Evolutionary conservation across 2,888 invertebrate genomes (phyloP), one percentile per base, ranked within the genome.

Genomic region (Ennomos quercinarius): DNA sequence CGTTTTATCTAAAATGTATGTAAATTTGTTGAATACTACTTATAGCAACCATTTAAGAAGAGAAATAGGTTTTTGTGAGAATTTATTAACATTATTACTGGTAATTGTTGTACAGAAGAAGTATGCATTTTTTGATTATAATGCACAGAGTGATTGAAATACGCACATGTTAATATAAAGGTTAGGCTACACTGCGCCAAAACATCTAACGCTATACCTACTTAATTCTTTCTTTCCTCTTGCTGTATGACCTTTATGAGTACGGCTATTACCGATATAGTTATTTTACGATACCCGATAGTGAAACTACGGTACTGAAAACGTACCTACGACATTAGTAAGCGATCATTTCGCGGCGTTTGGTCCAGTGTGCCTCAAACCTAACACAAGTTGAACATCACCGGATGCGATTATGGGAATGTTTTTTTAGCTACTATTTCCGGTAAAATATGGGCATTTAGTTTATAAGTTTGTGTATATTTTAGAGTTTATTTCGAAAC

Each of bases 401-500:
- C 11, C 38, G 27, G 27, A 35, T 11, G 44, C 44, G n/a, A n/a
- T n/a, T n/a, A n/a, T n/a, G n/a, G n/a, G n/a, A n/a, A n/a, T n/a
- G n/a, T n/a, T n/a, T n/a, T n/a, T n/a, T n/a, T n/a, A n/a, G n/a
- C n/a, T n/a, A n/a, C n/a, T n/a, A n/a, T n/a, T n/a, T n/a, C n/a
- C n/a, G n/a, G n/a, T n/a, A n/a, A 10, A 45, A 27, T 40, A 41
- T 37, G 49, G 44, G 39, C 49, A 45, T 49, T 44, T 56, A 49
- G 35, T 44, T 40, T 43, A 10, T 46, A 27, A 35, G n/a, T 39
- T 12, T n/a, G 13, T 43, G 40, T 51, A 27, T 56, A 42, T 47
- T 52, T 70, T 56, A 63, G 61, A 49, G 51, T 13, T 53, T 45
- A 50, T 57, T 39, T 46, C 64, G 60, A 35, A 60, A 57, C 49